Conservation (phyloP, 2,797 vertebrate genomes). For the Platalea minor region DNA sequence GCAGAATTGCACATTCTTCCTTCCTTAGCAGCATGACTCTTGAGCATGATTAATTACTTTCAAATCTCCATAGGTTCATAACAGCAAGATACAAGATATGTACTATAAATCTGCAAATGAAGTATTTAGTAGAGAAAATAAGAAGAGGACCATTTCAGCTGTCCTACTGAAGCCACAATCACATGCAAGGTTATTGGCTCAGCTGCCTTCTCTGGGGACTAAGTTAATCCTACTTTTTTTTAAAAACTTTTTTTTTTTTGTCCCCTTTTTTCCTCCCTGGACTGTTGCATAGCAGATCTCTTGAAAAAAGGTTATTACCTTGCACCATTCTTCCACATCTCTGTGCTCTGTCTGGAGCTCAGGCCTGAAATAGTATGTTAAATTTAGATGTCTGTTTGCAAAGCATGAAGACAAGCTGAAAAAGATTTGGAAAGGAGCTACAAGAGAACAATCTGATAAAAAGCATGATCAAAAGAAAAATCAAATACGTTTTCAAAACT, state of each 20-base stretch:
- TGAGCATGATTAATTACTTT: conserved; percentile 46
- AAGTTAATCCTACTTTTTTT: neutral
- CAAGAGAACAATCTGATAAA: neutral
- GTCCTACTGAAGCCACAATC: neutral
- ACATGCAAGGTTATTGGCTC: neutral
- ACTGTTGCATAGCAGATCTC: neutral
- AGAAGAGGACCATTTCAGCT: neutral
- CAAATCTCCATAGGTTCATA: neutral
- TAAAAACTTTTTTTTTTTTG: neutral
- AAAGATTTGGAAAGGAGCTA: neutral
- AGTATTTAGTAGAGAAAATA: neutral
- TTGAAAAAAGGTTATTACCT: neutral
- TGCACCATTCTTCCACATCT: neutral
- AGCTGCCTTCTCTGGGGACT: neutral
- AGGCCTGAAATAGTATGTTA: neutral
- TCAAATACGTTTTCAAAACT: neutral
- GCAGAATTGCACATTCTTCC: neutral
- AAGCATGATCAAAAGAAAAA: neutral
- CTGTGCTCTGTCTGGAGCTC: neutral
- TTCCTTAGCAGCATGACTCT: neutral
- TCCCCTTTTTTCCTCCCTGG: accelerated
- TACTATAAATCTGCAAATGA: neutral
- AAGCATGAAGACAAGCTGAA: neutral
- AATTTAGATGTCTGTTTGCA: neutral
- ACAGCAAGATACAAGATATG: neutral